Percentiles rank a stretch among this genome's conserved stretches.
Evolutionary conservation across 2,888 invertebrate genomes (phyloP).

Genomic region (Stomorhina lunata): DNA sequence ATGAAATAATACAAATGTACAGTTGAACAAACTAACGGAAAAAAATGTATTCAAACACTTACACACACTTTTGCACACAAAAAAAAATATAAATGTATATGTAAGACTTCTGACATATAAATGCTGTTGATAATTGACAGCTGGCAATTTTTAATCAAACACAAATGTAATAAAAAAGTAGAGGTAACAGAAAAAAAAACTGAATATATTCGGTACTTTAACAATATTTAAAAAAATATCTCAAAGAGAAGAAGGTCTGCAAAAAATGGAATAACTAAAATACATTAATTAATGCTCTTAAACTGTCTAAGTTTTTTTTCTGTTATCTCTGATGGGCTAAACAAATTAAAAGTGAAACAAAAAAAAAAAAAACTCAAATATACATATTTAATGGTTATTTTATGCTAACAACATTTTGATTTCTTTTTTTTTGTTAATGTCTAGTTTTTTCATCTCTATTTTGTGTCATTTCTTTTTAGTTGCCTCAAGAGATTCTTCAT

Average conservation of each 20-base stretch:
- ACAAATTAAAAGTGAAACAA: constrained; percentile 24
- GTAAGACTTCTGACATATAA: constrained; percentile 49
- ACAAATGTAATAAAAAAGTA: constrained; percentile 41
- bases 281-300: constrained; percentile 57
- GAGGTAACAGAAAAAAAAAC: neutral
- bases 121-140: constrained; percentile 60
- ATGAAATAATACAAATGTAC: constrained; percentile 47
- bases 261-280: constrained; percentile 20
- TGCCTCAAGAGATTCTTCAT: constrained; percentile 77
- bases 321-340: constrained; percentile 1
- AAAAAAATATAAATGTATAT: neutral
- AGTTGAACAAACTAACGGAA: neutral
- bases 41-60: neutral
- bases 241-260: neutral
- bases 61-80: neutral
- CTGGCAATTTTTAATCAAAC: constrained; percentile 62
- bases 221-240: neutral
- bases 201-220: neutral
- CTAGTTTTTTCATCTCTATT: constrained; percentile 2
- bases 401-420: constrained; percentile 13
- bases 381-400: constrained; percentile 25
- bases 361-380: neutral
- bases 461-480: constrained; percentile 73
- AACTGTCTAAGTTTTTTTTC: constrained; percentile 19
- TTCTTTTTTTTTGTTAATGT: neutral